Conservation (phyloP, 23 tunicate genomes). For the Diplosoma virens region DNA sequence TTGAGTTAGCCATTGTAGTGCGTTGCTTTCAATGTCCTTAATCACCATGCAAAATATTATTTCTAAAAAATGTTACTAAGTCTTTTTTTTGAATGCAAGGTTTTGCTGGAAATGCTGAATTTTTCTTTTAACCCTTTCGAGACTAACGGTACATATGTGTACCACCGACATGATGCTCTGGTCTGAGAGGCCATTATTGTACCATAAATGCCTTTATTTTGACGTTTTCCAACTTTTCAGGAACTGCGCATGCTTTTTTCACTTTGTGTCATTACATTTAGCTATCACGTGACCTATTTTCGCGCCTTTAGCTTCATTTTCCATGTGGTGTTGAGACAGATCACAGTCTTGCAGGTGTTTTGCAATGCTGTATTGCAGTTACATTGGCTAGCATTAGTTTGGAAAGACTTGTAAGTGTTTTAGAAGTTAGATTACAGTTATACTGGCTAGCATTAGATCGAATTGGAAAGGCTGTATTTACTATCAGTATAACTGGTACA, state of each 20-base stretch:
- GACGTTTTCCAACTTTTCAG: conserved; percentile 24
- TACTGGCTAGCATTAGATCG: conserved; percentile 21
- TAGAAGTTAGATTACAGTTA: no score
- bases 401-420: no score
- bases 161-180: conserved; percentile 8
- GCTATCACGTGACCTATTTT: conserved; percentile 24
- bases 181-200: conserved; percentile 18
- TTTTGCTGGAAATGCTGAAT: no score
- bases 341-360: conserved; percentile 18
- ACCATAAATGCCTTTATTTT: conserved; percentile 13
- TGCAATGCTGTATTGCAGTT: conserved; percentile 1
- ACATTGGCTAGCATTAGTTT: conserved; percentile 21
- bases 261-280: conserved; percentile 7
- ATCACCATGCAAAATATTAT: no score
- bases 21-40: no score
- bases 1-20: no score
- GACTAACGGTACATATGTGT: conserved; percentile 20
- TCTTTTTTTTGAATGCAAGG: no score
- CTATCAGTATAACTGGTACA: conserved; percentile 3
- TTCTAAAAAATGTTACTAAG: no score
- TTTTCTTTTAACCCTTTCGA: conserved; percentile 15
- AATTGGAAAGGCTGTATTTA: not conserved
- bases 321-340: conserved; percentile 4
- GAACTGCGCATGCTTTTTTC: conserved; percentile 1
- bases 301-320: conserved; percentile 18